phyloP scores from a whole-genome alignment of 2,797 vertebrate species.

The Gastrophryne carolinensis region DNA sequence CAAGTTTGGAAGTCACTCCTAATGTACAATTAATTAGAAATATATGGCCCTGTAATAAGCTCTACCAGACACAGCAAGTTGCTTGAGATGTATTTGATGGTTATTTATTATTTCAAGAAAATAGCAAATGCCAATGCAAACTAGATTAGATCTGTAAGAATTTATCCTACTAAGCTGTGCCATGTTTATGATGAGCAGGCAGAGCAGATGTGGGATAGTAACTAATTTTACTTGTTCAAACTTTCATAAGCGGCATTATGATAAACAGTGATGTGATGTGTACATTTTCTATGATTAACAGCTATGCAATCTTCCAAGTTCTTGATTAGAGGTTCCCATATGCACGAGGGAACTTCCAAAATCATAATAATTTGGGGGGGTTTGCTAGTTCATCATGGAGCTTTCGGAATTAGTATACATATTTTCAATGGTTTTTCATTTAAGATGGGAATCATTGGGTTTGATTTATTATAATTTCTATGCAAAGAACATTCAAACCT shows the following conservation, averaged over 20 bases:
- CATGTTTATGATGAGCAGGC: constrained; percentile 31
- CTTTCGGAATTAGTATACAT: constrained; percentile 36
- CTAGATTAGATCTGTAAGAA: constrained; percentile 13
- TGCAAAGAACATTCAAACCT: background rate
- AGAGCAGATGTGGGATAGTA: constrained; percentile 49
- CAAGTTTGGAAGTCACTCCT: too few species aligned
- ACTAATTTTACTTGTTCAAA: constrained; percentile 51
- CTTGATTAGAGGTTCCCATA: constrained; percentile 51
- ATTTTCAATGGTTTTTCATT: background rate
- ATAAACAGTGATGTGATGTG: constrained; percentile 45
- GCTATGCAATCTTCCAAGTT: constrained; percentile 49
- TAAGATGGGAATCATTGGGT: background rate
- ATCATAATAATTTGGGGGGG: constrained; percentile 45
- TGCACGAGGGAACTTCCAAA: constrained; percentile 46
- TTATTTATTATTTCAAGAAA: background rate
- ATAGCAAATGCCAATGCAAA: constrained; percentile 10
- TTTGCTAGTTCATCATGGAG: constrained; percentile 27
- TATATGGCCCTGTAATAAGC: background rate
- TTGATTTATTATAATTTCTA: constrained; percentile 3
- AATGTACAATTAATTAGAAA: too few species aligned
- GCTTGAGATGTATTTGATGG: background rate
- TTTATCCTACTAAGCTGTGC: constrained; percentile 16
- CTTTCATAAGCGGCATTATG: constrained; percentile 51
- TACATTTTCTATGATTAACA: constrained; percentile 50
- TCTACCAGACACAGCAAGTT: background rate